Evolutionary conservation across 1,140 invertebrate genomes (phyloP).

Genomic region (Ericerus pela): DNA sequence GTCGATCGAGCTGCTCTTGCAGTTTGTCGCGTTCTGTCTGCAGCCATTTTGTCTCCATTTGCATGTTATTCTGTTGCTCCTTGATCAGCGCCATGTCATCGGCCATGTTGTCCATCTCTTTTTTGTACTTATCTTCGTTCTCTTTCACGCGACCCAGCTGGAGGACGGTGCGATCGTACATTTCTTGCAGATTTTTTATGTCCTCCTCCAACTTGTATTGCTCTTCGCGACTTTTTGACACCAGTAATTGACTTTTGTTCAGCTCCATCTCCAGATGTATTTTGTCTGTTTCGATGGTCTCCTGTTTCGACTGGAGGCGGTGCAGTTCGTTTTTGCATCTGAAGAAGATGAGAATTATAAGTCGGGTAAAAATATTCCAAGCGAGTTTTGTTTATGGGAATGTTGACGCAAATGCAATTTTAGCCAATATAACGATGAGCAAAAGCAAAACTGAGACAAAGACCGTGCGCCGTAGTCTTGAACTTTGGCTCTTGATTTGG

Average conservation of each 20-base stretch:
- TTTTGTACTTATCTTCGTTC: slow-evolving; percentile 77
- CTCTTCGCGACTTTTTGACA: slow-evolving; percentile 68
- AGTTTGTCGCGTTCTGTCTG: slow-evolving; percentile 75
- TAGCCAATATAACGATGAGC: not conserved
- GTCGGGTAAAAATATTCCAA: slow-evolving; percentile 11
- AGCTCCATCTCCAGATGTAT: slow-evolving; percentile 69
- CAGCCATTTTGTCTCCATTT: slow-evolving; percentile 62
- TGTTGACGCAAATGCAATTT: not conserved
- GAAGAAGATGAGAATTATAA: slow-evolving; percentile 31
- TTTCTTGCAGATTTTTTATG: slow-evolving; percentile 61
- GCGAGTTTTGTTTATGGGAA: not conserved
- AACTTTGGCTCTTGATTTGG: no score
- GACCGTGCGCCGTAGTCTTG: no score
- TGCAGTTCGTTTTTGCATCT: slow-evolving; percentile 77
- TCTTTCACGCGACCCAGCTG: slow-evolving; percentile 74
- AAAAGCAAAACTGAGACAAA: not conserved
- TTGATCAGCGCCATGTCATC: slow-evolving; percentile 70
- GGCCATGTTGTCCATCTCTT: slow-evolving; percentile 61
- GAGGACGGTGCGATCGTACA: slow-evolving; percentile 68
- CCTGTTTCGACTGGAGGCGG: slow-evolving; percentile 70
- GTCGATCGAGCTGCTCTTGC: slow-evolving; percentile 63
- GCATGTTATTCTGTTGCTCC: slow-evolving; percentile 73
- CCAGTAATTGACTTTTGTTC: slow-evolving; percentile 63
- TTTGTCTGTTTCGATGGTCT: slow-evolving; percentile 69
- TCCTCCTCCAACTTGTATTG: slow-evolving; percentile 74